phyloP scores from a whole-genome alignment of 2,113 vertebrate genomes.

The Sporophila hypoxantha region DNA sequence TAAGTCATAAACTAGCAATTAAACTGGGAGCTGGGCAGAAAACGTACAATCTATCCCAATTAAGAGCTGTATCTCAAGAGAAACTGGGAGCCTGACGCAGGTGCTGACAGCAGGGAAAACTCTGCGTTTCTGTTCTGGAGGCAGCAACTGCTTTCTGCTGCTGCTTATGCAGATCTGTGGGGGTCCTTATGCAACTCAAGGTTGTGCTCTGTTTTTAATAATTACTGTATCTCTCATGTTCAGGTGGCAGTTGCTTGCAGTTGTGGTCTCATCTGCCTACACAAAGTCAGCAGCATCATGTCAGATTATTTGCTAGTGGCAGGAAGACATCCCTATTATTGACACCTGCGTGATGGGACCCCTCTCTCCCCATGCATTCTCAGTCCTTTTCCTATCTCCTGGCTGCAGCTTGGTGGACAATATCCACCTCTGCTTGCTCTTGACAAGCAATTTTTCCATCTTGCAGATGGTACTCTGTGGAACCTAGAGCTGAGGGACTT shows the following conservation, averaged over 20 bases:
- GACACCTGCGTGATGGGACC: background rate
- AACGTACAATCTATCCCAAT: slow-evolving; percentile 61
- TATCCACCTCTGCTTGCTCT: background rate
- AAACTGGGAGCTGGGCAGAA: slow-evolving; percentile 31
- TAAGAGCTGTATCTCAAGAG: slow-evolving; percentile 56
- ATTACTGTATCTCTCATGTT: background rate
- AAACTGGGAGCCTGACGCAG: slow-evolving; percentile 32
- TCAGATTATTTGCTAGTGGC: background rate
- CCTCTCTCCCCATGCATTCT: background rate
- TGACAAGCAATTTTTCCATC: background rate
- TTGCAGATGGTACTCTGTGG: background rate
- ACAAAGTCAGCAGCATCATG: background rate
- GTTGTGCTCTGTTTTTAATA: background rate
- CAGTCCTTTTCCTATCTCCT: background rate
- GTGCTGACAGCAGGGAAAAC: slow-evolving; percentile 54
- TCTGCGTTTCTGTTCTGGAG: slow-evolving; percentile 13
- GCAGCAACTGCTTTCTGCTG: slow-evolving; percentile 12
- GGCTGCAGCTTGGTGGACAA: background rate
- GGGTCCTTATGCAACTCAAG: background rate
- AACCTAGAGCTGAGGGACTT: background rate
- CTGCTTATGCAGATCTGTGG: background rate
- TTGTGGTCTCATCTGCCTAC: background rate
- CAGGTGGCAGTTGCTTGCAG: background rate
- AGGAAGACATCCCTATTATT: background rate
- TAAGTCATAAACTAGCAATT: slow-evolving; percentile 50